Evolutionary conservation across 2,888 invertebrate species (phyloP).

Genomic region (Macaria notata): DNA sequence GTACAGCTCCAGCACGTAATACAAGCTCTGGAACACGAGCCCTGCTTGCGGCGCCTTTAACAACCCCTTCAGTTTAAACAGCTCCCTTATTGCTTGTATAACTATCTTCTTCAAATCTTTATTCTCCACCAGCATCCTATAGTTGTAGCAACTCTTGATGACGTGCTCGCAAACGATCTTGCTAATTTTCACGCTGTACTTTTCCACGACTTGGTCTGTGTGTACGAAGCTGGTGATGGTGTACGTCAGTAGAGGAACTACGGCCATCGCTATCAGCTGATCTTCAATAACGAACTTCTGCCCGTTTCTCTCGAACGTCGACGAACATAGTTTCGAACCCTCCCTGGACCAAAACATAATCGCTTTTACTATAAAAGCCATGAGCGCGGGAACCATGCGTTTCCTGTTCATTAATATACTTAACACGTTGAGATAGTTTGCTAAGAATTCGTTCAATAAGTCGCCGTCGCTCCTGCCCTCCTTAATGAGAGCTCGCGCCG

Average conservation of each 20-base stretch:
- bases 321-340: conserved; percentile 29
- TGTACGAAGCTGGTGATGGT: conserved; percentile 13
- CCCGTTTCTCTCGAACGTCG: conserved; percentile 44
- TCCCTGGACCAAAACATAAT: conserved; percentile 42
- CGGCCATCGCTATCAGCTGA: conserved; percentile 41
- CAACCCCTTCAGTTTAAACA: conserved; percentile 40
- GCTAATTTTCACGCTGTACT: conserved; percentile 30
- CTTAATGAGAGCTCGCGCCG: conserved; percentile 6
- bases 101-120: conserved; percentile 30
- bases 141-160: conserved; percentile 34
- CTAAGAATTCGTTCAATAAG: conserved; percentile 37
- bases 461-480: conserved; percentile 28
- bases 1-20: conserved; percentile 41
- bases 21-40: conserved; percentile 43
- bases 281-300: conserved; percentile 39
- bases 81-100: conserved; percentile 36
- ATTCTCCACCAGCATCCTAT: conserved; percentile 31
- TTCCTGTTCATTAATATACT: conserved; percentile 34
- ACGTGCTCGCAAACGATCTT: conserved; percentile 41
- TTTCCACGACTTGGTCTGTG: conserved; percentile 29
- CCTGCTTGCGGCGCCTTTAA: conserved; percentile 45
- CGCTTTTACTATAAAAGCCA: conserved; percentile 40
- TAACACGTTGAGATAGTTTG: conserved; percentile 34
- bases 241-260: conserved; percentile 39
- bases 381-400: conserved; percentile 32